Evolutionary conservation across 1,140 invertebrate species (phyloP).

Genomic region (Mamestra configurata): DNA sequence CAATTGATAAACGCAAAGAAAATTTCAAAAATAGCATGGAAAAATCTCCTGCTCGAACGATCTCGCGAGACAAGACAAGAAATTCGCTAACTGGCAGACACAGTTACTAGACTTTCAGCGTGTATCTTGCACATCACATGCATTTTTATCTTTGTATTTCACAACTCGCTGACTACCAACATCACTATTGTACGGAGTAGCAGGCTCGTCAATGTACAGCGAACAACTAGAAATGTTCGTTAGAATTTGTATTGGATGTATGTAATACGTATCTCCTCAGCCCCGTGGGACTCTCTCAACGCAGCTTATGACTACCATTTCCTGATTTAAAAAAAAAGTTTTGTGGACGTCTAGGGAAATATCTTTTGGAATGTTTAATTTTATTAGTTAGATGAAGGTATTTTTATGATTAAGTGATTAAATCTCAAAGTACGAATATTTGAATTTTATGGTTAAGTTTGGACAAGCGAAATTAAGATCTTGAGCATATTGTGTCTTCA

Average conservation of each 20-base stretch:
- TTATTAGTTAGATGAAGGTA: no score
- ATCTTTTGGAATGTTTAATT: no score
- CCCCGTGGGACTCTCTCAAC: not conserved
- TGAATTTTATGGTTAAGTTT: no score
- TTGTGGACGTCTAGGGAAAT: not conserved
- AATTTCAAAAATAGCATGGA: no score
- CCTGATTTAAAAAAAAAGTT: not conserved
- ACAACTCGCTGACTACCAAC: not conserved
- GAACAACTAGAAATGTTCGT: not conserved
- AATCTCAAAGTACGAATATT: no score
- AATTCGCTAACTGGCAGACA: not conserved
- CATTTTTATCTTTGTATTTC: not conserved
- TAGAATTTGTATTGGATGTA: no score
- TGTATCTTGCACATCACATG: not conserved
- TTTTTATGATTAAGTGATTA: no score
- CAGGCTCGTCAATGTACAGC: slow-evolving; percentile 13
- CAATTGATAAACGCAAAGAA: no score
- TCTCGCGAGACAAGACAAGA: no score
- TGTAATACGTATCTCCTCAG: not conserved
- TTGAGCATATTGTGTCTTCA: no score
- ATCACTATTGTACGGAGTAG: not conserved
- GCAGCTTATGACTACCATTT: not conserved
- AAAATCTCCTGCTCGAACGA: no score
- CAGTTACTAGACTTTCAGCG: not conserved
- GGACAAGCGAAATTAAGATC: no score